Evolutionary conservation across 2,888 invertebrate species (phyloP), one percentile per base, ranked within the genome.

Genomic region (Pelosia muscerda): DNA sequence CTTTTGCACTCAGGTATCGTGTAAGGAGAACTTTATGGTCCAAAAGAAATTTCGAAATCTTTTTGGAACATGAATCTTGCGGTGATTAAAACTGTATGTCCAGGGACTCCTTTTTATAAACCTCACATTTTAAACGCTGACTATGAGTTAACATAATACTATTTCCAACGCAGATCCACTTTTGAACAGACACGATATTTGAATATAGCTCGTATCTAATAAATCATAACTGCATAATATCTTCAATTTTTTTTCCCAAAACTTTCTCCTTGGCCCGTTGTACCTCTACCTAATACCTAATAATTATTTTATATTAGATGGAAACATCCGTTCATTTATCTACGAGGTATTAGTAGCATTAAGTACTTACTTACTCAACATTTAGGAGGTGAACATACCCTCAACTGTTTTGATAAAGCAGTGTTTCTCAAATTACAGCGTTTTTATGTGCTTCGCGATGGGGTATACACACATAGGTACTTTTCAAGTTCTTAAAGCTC

Each of bases 261-360:
- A 55, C 25, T 55, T 13, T 13, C 42, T 42, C 5, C 42, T 19
- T 42, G 42, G 19, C 19, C 42, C 19, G 42, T 6, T 38, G 15
- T 15, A 13, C 34, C 34, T 15, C 38, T 42, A 42, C 19, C 42
- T 5, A 26, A n/a, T n/a, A n/a, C n/a, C n/a, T n/a, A n/a, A n/a
- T 61, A 49, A 49, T 49, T 61, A 61, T 60, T 42, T 49, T 42
- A n/a, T 42, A 26, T 25, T 42, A 3, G 42, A 60, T 60, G 25
- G 42, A 60, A 38, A 42, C 25, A 60, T 60, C 25, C 42, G 42
- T 42, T 60, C 38, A 38, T 38, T 23, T 59, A 38, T 15, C 38
- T 59, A 38, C 3, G 9, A 38, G 34, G 23, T 59, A 38, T 25
- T 61, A 42, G 19, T 19, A 10, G 19, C 22, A 59, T 28, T 58